Percentiles rank a stretch among this genome's conserved stretches.
These are phyloP conservation scores for Pristionchus entomophagus DNA, from an alignment of 2,888 invertebrate genomes.

Conservation along the genomic window DNA sequence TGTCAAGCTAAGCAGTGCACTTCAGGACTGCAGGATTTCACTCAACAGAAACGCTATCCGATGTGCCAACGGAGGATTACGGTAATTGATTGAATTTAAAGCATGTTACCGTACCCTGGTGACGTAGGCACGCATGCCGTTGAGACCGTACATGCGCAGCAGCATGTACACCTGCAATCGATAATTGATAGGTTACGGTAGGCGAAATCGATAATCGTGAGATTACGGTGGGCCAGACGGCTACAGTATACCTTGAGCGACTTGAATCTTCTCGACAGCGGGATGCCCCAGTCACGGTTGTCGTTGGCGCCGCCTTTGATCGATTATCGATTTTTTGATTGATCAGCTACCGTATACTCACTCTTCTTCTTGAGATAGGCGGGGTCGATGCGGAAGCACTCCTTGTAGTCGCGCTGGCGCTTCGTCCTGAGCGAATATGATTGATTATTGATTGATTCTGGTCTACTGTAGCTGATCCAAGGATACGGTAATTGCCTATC, in stretches of 20 bases:
- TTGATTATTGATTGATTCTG: not conserved
- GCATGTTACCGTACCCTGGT: not conserved
- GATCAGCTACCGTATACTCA: not conserved
- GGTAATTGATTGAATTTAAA: not conserved
- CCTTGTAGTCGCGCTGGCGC: constrained; percentile 43
- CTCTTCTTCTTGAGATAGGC: constrained; percentile 47
- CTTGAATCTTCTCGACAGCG: constrained; percentile 91
- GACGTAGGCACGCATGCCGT: constrained; percentile 48
- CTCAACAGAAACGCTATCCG: no score
- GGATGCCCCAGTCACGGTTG: constrained; percentile 93
- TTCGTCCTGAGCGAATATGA: constrained; percentile 36
- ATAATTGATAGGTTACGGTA: not conserved
- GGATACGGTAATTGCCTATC: no score
- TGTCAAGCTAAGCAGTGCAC: no score
- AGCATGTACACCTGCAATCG: constrained; percentile 49
- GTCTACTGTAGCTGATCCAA: no score
- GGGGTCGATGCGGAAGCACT: constrained; percentile 42
- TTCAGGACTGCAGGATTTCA: no score
- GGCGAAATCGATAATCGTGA: not conserved
- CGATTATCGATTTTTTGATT: not conserved
- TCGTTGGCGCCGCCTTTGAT: constrained; percentile 49
- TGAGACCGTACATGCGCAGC: constrained; percentile 47
- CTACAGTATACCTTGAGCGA: constrained; percentile 84
- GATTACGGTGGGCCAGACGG: not conserved
- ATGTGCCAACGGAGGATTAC: no score